Evolutionary conservation across 2,888 invertebrate genomes (phyloP).

Genomic region (Cosmopolites sordidus): DNA sequence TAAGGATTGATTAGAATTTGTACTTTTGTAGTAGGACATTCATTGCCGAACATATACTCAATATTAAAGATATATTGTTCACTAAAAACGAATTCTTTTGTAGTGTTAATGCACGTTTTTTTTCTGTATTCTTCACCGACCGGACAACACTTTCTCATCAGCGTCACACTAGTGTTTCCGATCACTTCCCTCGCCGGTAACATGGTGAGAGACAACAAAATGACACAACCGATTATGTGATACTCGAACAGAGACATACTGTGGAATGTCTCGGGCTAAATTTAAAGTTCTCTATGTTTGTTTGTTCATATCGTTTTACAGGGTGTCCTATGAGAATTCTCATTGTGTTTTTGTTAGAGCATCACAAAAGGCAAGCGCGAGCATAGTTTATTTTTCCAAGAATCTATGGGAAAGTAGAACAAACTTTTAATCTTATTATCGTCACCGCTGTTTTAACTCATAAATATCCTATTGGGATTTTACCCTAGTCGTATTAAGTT

Average conservation of each 20-base stretch:
- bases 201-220: too few species aligned
- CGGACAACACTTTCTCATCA: slow-evolving; percentile 30
- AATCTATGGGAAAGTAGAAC: too few species aligned
- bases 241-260: slow-evolving; percentile 17
- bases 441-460: too few species aligned
- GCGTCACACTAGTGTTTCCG: not conserved
- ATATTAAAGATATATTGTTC: slow-evolving; percentile 13
- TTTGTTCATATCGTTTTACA: not conserved
- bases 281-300: not conserved
- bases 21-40: slow-evolving; percentile 15
- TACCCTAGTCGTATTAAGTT: too few species aligned
- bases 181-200: not conserved
- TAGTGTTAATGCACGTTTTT: slow-evolving; percentile 22
- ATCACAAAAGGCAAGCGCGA: too few species aligned
- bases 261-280: slow-evolving; percentile 6
- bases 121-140: slow-evolving; percentile 22
- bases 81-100: slow-evolving; percentile 2
- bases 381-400: too few species aligned
- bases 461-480: too few species aligned
- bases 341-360: too few species aligned
- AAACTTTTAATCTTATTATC: too few species aligned
- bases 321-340: slow-evolving; percentile 7
- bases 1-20: slow-evolving; percentile 11
- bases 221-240: slow-evolving; percentile 3
- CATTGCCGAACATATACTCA: slow-evolving; percentile 11